Evolutionary conservation across 2,888 invertebrate species (phyloP).

Genomic region (Idaea dimidiata): DNA sequence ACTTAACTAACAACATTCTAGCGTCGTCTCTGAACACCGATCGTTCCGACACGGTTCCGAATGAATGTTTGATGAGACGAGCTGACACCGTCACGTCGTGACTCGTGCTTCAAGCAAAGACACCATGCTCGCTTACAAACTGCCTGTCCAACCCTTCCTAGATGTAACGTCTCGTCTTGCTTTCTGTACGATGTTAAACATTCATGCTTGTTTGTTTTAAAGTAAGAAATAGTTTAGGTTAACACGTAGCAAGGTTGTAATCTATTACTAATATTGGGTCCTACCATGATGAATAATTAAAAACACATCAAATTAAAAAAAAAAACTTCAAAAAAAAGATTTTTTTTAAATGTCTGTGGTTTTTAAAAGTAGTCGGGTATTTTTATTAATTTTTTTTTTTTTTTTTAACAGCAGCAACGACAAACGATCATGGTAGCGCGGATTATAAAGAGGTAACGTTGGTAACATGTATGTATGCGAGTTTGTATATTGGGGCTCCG

Average conservation of each 20-base stretch:
- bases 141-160: constrained; percentile 49
- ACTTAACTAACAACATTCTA: not conserved
- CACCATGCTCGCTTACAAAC: constrained; percentile 34
- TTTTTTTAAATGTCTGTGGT: too few relatives aligned
- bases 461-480: too few relatives aligned
- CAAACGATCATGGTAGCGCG: too few relatives aligned
- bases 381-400: too few relatives aligned
- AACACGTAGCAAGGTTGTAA: not conserved
- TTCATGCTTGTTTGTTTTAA: constrained; percentile 39
- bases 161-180: constrained; percentile 38
- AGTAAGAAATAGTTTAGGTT: not conserved
- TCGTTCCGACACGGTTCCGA: constrained; percentile 30
- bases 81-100: constrained; percentile 45
- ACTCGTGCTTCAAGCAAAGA: constrained; percentile 38
- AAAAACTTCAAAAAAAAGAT: too few relatives aligned
- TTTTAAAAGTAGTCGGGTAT: too few relatives aligned
- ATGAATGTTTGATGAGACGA: constrained; percentile 56
- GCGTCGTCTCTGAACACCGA: constrained; percentile 16
- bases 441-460: too few relatives aligned
- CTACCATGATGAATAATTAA: too few relatives aligned
- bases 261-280: not conserved
- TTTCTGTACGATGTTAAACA: constrained; percentile 37
- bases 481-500: too few relatives aligned
- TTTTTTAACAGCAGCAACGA: too few relatives aligned
- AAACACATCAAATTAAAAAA: too few relatives aligned